These are phyloP conservation scores for Trachelus troglodyta DNA, from an alignment of 2,888 invertebrate species.

Conservation along the genomic window DNA sequence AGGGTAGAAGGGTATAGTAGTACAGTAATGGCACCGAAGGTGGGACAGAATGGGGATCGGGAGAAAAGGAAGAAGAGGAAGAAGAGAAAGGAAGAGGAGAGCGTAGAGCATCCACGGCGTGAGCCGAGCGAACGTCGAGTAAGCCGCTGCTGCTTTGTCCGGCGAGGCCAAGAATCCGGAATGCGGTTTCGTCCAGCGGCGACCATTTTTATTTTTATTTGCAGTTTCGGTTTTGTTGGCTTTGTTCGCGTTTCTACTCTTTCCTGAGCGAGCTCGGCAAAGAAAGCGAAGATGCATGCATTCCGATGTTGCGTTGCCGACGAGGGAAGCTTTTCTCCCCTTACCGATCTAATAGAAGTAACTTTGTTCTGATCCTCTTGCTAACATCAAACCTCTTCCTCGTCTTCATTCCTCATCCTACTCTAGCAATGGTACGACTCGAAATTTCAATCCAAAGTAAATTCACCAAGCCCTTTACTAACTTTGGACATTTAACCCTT, in stretches of 20 bases:
- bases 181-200: conserved; percentile 46
- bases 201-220: conserved; percentile 46
- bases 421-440: background rate
- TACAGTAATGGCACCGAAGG: background rate
- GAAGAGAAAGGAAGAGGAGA: conserved; percentile 4
- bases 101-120: background rate
- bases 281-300: conserved; percentile 48
- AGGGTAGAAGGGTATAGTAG: background rate
- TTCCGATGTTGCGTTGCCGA: conserved; percentile 40
- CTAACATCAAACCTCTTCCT: background rate
- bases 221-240: conserved; percentile 27
- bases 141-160: conserved; percentile 40
- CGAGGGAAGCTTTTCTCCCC: conserved; percentile 11
- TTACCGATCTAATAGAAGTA: conserved; percentile 18
- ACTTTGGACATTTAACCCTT: background rate
- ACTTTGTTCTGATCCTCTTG: background rate
- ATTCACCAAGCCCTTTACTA: background rate
- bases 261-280: conserved; percentile 31
- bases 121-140: conserved; percentile 6
- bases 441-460: background rate
- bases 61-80: background rate
- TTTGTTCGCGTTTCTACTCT: conserved; percentile 35
- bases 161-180: conserved; percentile 44
- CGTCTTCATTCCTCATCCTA: background rate
- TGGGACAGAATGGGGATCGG: background rate